A percentile compares a stretch with the other conserved stretches of the same genome.
phyloP scores from a whole-genome alignment of 2,888 invertebrate species.

The Holacanthella duospinosa region DNA sequence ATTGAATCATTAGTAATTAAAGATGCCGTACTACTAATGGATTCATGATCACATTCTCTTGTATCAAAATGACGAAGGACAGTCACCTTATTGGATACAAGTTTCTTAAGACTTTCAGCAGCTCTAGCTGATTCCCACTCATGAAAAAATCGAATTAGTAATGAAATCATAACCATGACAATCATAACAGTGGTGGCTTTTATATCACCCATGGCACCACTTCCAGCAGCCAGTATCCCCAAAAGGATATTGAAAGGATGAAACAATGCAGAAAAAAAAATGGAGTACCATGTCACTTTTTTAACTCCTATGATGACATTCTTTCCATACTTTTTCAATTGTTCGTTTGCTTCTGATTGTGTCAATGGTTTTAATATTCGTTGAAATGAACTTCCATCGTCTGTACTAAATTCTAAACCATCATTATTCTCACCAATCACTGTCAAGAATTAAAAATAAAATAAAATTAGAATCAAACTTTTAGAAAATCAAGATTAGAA shows the following conservation, averaged over 20 bases:
- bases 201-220: conserved; percentile 10
- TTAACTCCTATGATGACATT: conserved; percentile 15
- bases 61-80: conserved; percentile 11
- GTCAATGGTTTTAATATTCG: conserved; percentile 13
- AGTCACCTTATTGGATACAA: conserved; percentile 15
- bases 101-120: conserved; percentile 12
- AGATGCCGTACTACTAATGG: neutral
- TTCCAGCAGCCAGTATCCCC: conserved; percentile 10
- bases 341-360: conserved; percentile 1
- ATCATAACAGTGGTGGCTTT: conserved; percentile 21
- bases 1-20: neutral
- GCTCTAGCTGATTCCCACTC: conserved; percentile 21
- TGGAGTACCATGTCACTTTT: conserved; percentile 16
- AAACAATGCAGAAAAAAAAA: conserved; percentile 12
- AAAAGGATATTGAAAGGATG: conserved; percentile 26
- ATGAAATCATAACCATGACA: conserved; percentile 21
- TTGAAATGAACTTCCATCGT: too few species aligned
- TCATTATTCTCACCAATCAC: too few species aligned
- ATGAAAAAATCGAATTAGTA: conserved; percentile 18
- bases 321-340: conserved; percentile 7
- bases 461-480: too few species aligned
- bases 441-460: too few species aligned
- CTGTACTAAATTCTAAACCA: too few species aligned
- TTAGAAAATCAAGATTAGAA: too few species aligned
- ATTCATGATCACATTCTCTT: neutral